Conservation (phyloP, 2,888 invertebrate genomes). For the Cetonia aurata region DNA sequence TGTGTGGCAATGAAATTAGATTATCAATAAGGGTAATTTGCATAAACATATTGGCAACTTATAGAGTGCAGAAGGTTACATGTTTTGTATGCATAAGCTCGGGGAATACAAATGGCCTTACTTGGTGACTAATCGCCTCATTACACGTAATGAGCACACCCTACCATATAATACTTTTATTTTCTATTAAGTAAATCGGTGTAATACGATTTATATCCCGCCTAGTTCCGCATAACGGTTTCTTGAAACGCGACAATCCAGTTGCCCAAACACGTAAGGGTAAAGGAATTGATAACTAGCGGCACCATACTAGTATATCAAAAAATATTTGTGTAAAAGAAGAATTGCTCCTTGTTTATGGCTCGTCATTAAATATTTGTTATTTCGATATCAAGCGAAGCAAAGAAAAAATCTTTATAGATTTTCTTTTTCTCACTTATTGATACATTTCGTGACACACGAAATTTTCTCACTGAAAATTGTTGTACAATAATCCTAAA, state of each 20-base stretch:
- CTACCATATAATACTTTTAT: constrained; percentile 12
- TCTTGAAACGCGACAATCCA: constrained; percentile 8
- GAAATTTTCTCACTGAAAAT: background rate
- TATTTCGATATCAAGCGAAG: too few species aligned
- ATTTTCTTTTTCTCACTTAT: too few species aligned
- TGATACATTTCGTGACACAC: background rate
- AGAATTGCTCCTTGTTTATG: too few species aligned
- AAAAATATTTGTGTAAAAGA: too few species aligned
- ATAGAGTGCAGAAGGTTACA: background rate
- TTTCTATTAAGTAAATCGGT: constrained; percentile 25
- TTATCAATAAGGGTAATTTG: constrained; percentile 10
- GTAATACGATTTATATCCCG: constrained; percentile 15
- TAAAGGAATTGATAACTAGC: background rate
- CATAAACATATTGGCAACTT: constrained; percentile 22
- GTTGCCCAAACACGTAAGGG: constrained; percentile 4
- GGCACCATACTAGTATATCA: too few species aligned
- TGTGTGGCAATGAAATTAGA: constrained; percentile 2
- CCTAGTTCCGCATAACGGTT: background rate
- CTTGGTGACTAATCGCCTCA: constrained; percentile 20
- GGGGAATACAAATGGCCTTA: constrained; percentile 17
- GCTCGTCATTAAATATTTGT: background rate
- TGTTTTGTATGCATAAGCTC: constrained; percentile 14
- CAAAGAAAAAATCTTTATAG: too few species aligned
- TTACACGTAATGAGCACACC: constrained; percentile 15
- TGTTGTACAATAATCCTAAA: constrained; percentile 3